Evolutionary conservation across 1,140 invertebrate genomes (phyloP).

Genomic region (Sycophila sp.): DNA sequence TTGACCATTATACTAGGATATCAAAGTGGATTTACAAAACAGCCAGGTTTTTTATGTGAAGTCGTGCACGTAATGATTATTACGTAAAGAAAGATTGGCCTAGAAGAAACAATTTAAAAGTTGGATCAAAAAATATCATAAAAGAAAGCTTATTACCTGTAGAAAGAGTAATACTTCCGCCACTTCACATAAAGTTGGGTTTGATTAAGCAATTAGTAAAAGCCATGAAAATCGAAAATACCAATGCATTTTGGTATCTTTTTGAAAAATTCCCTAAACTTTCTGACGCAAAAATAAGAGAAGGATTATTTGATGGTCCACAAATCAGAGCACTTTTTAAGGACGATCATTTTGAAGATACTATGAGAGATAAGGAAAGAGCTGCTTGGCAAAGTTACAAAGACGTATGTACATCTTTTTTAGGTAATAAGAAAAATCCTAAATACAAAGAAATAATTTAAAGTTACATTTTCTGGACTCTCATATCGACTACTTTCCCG

Average conservation of each 20-base stretch:
- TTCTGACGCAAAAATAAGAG: not conserved
- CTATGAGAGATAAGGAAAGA: constrained; percentile 34
- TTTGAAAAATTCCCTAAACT: too few species aligned
- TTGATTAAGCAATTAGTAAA: too few species aligned
- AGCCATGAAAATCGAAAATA: not conserved
- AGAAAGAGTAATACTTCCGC: not conserved
- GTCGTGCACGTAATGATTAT: too few species aligned
- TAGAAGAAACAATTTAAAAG: too few species aligned
- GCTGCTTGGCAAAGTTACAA: constrained; percentile 24
- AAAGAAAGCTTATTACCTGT: not conserved
- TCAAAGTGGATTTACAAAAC: constrained; percentile 63
- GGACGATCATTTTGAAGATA: constrained; percentile 53
- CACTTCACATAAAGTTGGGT: not conserved
- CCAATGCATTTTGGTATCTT: too few species aligned
- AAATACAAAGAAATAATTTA: too few species aligned
- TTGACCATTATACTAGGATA: constrained; percentile 54
- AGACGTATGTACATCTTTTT: not conserved
- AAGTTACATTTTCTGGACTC: too few species aligned
- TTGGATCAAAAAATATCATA: too few species aligned
- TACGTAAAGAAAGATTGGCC: too few species aligned
- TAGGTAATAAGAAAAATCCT: not conserved
- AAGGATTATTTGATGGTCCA: too few species aligned
- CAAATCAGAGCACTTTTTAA: constrained; percentile 36
- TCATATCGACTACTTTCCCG: too few species aligned
- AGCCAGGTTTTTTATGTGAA: constrained; percentile 61